phyloP scores from a whole-genome alignment of 2,113 vertebrate species.

The Chloebia gouldiae region DNA sequence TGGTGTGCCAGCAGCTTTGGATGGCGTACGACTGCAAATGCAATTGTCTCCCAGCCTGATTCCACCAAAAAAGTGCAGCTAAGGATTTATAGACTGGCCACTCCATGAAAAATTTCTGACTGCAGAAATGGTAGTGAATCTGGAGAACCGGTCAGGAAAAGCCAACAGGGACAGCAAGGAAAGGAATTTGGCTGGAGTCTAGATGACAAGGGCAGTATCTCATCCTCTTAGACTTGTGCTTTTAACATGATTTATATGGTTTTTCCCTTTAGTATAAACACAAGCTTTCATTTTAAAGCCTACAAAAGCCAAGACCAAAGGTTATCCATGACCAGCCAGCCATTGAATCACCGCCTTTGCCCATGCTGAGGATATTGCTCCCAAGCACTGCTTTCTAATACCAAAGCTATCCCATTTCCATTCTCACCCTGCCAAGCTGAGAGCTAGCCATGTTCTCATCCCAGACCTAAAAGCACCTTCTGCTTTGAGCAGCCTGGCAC shows the following conservation, averaged over 20 bases:
- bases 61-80: not conserved
- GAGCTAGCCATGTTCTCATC: not conserved
- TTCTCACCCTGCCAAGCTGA: not conserved
- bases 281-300: not conserved
- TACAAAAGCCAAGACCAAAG: not conserved
- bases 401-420: not conserved
- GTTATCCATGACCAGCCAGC: not conserved
- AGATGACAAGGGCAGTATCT: not conserved
- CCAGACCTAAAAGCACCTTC: not conserved
- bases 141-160: not conserved
- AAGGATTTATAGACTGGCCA: not conserved
- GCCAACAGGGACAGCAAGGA: not conserved
- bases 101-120: not conserved
- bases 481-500: not conserved
- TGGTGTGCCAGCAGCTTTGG: not conserved
- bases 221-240: not conserved
- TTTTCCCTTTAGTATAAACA: not conserved
- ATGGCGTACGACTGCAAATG: not conserved
- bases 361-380: not conserved
- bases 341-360: not conserved
- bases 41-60: not conserved
- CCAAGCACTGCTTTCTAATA: constrained; percentile 16
- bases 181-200: not conserved
- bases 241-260: not conserved
- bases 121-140: not conserved